phyloP scores from a whole-genome alignment of 2,888 invertebrate species.

The Xestia xanthographa region DNA sequence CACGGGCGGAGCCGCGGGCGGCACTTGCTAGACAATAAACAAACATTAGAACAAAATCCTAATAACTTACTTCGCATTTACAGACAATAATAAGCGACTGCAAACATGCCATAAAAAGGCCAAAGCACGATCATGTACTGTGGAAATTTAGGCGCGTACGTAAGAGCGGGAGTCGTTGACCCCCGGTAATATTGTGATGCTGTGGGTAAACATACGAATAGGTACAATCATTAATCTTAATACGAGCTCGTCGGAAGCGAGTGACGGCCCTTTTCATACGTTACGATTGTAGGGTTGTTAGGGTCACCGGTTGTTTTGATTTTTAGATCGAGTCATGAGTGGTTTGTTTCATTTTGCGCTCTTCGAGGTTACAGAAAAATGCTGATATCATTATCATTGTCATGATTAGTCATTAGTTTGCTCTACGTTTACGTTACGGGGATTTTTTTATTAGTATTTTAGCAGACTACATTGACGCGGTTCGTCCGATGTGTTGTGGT shows the following conservation, averaged over 20 bases:
- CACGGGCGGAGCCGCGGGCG: conserved; percentile 23
- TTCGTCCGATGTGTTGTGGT: conserved; percentile 45
- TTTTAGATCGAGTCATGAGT: conserved; percentile 27
- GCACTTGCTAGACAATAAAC: conserved; percentile 41
- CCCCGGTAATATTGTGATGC: conserved; percentile 66
- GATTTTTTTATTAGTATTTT: conserved; percentile 40
- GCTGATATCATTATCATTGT: conserved; percentile 52
- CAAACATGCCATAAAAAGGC: conserved; percentile 65
- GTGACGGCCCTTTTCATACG: conserved; percentile 59
- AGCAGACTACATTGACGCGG: conserved; percentile 52
- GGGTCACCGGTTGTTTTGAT: conserved; percentile 59
- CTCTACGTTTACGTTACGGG: conserved; percentile 49
- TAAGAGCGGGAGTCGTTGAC: conserved; percentile 65
- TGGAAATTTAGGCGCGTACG: conserved; percentile 69
- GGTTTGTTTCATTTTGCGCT: conserved; percentile 26
- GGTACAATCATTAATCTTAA: conserved; percentile 72
- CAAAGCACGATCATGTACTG: conserved; percentile 61
- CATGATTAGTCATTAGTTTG: conserved; percentile 45
- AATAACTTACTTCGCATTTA: conserved; percentile 47
- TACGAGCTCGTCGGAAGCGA: conserved; percentile 57
- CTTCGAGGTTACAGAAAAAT: conserved; percentile 39
- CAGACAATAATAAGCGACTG: conserved; percentile 55
- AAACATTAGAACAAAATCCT: conserved; percentile 45
- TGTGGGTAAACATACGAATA: conserved; percentile 68
- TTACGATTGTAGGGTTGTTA: conserved; percentile 43